Conservation (phyloP, 2,797 vertebrate genomes). For the Poliocrania exsul region DNA sequence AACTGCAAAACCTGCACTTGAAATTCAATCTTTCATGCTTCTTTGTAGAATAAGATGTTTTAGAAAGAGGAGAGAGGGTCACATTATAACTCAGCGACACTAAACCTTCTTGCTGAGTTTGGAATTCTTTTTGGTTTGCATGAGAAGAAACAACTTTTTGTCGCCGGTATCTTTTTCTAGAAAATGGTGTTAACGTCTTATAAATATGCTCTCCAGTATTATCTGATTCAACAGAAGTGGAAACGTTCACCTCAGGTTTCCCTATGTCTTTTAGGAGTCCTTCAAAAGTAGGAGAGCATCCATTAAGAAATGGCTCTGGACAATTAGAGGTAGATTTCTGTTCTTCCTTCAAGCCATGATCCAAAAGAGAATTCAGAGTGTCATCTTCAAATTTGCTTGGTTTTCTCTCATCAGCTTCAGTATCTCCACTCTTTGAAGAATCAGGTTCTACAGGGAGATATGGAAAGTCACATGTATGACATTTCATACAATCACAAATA, state of each 20-base stretch:
- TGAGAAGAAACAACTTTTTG: neutral
- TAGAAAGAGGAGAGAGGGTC: constrained; percentile 4
- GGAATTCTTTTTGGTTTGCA: neutral
- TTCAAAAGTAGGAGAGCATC: neutral
- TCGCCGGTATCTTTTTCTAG: neutral
- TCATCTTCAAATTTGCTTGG: neutral
- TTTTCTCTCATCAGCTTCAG: neutral
- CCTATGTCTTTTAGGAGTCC: neutral
- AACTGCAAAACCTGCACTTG: constrained; percentile 58
- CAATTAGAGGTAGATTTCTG: neutral
- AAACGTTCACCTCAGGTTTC: neutral
- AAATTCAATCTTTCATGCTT: neutral
- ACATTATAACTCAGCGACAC: neutral
- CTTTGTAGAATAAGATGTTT: neutral
- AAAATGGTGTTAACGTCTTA: neutral
- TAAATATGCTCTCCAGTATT: neutral
- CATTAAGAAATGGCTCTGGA: neutral
- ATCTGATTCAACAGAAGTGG: neutral
- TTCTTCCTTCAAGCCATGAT: neutral
- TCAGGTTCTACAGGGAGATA: neutral
- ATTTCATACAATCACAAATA: neutral
- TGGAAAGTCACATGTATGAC: neutral
- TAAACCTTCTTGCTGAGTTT: neutral
- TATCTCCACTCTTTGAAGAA: neutral
- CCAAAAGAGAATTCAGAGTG: neutral